phyloP scores from a whole-genome alignment of 2,888 invertebrate genomes.

The Acrobasis repandana region DNA sequence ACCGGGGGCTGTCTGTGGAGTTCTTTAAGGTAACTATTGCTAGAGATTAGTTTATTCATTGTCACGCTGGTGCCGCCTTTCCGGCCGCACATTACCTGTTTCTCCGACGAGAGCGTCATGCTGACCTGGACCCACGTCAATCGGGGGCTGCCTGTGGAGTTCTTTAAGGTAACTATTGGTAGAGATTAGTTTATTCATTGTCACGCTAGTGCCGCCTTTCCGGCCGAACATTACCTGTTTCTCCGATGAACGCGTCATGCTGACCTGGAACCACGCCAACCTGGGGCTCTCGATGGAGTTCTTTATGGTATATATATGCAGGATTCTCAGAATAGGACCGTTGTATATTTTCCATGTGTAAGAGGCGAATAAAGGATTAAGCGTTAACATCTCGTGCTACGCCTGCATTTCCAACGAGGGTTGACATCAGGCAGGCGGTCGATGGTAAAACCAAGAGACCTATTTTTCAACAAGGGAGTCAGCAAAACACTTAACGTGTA shows the following conservation, averaged over 20 bases:
- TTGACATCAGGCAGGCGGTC: too few relatives aligned
- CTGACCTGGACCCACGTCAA: slow-evolving; percentile 95
- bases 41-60: too few relatives aligned
- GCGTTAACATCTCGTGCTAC: too few relatives aligned
- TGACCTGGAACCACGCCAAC: slow-evolving; percentile 94
- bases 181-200: too few relatives aligned
- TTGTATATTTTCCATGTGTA: too few relatives aligned
- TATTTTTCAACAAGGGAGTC: too few relatives aligned
- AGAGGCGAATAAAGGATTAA: too few relatives aligned
- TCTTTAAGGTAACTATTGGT: slow-evolving; percentile 86
- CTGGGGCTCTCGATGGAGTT: slow-evolving; percentile 92
- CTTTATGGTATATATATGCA: slow-evolving; percentile 92
- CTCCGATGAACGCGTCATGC: slow-evolving; percentile 95
- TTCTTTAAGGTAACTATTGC: slow-evolving; percentile 88
- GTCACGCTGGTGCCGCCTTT: slow-evolving; percentile 96
- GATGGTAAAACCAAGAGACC: too few relatives aligned
- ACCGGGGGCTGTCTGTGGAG: slow-evolving; percentile 91
- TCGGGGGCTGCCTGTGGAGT: slow-evolving; percentile 91
- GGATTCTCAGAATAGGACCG: too few relatives aligned
- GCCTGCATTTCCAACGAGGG: too few relatives aligned
- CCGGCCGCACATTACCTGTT: slow-evolving; percentile 91
- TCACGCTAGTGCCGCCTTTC: slow-evolving; percentile 95
- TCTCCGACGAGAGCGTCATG: slow-evolving; percentile 96
- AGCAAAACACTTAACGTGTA: too few relatives aligned
- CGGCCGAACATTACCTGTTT: slow-evolving; percentile 92